A percentile compares a stretch with the other conserved stretches of the same genome.
These are phyloP conservation scores for Dinothrombium tinctorium DNA, from an alignment of 1,140 invertebrate species.

Conservation along the genomic window DNA sequence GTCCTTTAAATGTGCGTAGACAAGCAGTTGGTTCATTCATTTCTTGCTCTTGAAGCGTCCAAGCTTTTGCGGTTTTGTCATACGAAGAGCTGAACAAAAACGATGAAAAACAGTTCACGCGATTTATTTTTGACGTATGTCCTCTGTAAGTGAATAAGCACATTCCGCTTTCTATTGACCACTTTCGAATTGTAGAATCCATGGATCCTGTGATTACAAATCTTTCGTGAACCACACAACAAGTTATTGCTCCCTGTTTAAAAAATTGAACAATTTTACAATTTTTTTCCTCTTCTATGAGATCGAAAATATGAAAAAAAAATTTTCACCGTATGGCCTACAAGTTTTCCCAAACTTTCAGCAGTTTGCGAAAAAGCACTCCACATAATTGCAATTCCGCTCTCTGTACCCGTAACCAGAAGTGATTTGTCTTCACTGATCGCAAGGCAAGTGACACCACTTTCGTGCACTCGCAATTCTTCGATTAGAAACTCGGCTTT, in stretches of 20 bases:
- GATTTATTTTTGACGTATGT: conserved; percentile 26
- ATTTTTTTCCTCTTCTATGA: too few species aligned
- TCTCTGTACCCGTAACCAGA: conserved; percentile 29
- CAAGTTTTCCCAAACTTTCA: too few species aligned
- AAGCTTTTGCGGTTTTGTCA: conserved; percentile 28
- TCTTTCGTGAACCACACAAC: conserved; percentile 25
- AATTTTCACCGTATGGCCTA: too few species aligned
- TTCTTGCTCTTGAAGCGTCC: conserved; percentile 20
- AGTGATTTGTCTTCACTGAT: conserved; percentile 30
- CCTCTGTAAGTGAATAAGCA: conserved; percentile 25
- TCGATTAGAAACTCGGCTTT: too few species aligned
- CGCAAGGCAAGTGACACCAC: too few species aligned
- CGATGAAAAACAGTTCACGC: conserved; percentile 28
- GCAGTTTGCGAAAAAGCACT: conserved; percentile 25
- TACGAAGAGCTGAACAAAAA: conserved; percentile 30
- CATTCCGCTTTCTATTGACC: conserved; percentile 28
- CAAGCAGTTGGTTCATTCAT: conserved; percentile 10
- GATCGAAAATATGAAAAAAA: too few species aligned
- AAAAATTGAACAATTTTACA: too few species aligned
- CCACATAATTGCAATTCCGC: conserved; percentile 27
- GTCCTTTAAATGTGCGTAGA: conserved; percentile 20
- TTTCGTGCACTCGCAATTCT: too few species aligned
- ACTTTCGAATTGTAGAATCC: conserved; percentile 29
- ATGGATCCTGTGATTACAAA: conserved; percentile 29
- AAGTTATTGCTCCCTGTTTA: conserved; percentile 21